Evolutionary conservation across 1,140 invertebrate species (phyloP), one percentile per base, ranked within the genome.

Genomic region (Cydia splendana): DNA sequence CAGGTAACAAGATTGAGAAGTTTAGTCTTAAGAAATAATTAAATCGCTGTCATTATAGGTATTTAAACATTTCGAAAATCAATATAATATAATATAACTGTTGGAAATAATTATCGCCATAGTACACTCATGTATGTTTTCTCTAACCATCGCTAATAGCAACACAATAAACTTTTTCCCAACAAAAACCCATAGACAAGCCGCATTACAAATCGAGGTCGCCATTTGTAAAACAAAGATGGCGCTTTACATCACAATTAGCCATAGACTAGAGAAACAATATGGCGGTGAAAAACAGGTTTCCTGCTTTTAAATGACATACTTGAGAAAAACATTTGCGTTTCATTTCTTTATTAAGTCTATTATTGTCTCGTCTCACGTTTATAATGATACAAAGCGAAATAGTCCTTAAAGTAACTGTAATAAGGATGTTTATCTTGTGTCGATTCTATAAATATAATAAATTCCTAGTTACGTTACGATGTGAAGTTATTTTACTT

Each of bases 221-320:
- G 79, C 78, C 80, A 84, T 88, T 87, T 85, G 85, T 84, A 85
- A 86, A 81, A 90, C 88, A 91, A 90, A 91, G 88, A 91, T 86
- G 85, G 83, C 83, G 78, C 84, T 90, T 91, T 85, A 87, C 90
- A 92, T 92, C 75, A 90, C 89, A 92, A 92, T 92, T 84, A 86
- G 76, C 77, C 77, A 87, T 83, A 87, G 85, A 84, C 83, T 80
- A 78, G 77, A 76, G 80, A 82, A 82, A 90, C 89, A 91, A 92
- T 92, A 87, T 85, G 79, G 81, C 83, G 82, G 78, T 87, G 88
- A 88, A 91, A 92, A 91, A 92, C 90, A 90, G 84, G 87, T 90
- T 88, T 91, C 85, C 87, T 86, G 78, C 80, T 85, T 82, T 24
- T 71, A 71, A 71, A 71, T 71, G 34, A 45, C 67, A 71, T 71